Conservation (phyloP, 2,113 vertebrate genomes). For the Oplegnathus fasciatus region DNA sequence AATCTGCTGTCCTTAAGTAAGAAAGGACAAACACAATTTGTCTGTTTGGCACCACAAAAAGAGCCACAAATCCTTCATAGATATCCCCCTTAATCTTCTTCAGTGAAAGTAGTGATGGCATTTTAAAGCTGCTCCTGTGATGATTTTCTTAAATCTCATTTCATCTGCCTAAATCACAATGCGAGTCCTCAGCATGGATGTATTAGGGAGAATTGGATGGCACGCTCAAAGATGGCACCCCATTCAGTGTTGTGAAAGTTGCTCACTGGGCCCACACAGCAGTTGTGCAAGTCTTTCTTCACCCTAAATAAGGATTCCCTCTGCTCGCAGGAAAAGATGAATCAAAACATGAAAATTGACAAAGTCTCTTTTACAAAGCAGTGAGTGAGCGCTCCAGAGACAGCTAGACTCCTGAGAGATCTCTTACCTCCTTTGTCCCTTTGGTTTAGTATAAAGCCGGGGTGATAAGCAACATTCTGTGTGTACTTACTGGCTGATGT, state of each 20-base stretch:
- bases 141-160: too few relatives aligned
- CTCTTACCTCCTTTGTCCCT: background rate
- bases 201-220: too few relatives aligned
- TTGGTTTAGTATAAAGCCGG: background rate
- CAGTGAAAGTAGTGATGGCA: too few relatives aligned
- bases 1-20: background rate
- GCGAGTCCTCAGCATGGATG: too few relatives aligned
- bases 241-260: too few relatives aligned
- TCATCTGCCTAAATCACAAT: too few relatives aligned
- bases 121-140: too few relatives aligned
- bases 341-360: background rate
- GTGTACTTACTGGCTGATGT: background rate
- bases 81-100: too few relatives aligned
- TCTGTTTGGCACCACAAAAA: background rate
- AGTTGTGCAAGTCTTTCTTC: background rate
- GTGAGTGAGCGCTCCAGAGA: background rate
- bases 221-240: too few relatives aligned
- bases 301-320: background rate
- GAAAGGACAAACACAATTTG: background rate
- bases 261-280: too few relatives aligned
- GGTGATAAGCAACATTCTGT: background rate
- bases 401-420: background rate
- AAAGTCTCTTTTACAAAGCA: background rate
- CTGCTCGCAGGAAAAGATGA: background rate
- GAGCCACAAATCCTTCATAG: too few relatives aligned